These are phyloP conservation scores for Palythoa grandiflora DNA, from an alignment of 92 coral and sea anemone genomes.

Conservation along the genomic window DNA sequence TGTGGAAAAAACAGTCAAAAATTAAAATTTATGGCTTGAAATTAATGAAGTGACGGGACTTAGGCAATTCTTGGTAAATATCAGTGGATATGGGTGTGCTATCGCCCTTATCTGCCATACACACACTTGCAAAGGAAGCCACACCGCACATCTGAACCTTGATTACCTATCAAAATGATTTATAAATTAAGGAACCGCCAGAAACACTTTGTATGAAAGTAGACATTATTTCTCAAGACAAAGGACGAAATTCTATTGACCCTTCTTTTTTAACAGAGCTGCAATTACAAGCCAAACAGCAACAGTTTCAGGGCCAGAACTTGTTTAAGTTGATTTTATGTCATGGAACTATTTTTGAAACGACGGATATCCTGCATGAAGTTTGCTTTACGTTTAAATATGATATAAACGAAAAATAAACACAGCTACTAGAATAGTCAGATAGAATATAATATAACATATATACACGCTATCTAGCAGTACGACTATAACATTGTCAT, in stretches of 20 bases:
- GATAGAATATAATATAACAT: too few species aligned
- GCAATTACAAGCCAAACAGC: neutral
- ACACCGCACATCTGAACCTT: slow-evolving; percentile 31
- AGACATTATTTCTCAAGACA: neutral
- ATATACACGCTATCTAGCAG: too few species aligned
- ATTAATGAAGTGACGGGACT: slow-evolving; percentile 47
- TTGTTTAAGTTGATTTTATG: neutral
- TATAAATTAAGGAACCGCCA: slow-evolving; percentile 78
- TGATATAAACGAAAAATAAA: neutral
- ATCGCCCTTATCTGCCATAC: slow-evolving; percentile 35
- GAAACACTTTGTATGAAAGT: neutral
- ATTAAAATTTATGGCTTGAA: neutral
- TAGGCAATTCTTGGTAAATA: neutral
- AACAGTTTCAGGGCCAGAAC: neutral
- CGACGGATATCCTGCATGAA: slow-evolving; percentile 38
- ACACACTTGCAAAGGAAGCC: slow-evolving; percentile 35
- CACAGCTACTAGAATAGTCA: too few species aligned
- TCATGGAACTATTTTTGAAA: neutral
- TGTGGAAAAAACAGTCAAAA: slow-evolving; percentile 19
- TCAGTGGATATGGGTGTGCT: slow-evolving; percentile 29
- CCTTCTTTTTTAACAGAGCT: neutral
- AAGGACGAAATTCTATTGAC: neutral
- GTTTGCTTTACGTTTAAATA: slow-evolving; percentile 9
- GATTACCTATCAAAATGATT: slow-evolving; percentile 85
- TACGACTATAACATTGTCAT: too few species aligned